Base-by-base conservation (phyloP, 2,888 invertebrate genomes). In the Augochlorella aurata region DNA sequence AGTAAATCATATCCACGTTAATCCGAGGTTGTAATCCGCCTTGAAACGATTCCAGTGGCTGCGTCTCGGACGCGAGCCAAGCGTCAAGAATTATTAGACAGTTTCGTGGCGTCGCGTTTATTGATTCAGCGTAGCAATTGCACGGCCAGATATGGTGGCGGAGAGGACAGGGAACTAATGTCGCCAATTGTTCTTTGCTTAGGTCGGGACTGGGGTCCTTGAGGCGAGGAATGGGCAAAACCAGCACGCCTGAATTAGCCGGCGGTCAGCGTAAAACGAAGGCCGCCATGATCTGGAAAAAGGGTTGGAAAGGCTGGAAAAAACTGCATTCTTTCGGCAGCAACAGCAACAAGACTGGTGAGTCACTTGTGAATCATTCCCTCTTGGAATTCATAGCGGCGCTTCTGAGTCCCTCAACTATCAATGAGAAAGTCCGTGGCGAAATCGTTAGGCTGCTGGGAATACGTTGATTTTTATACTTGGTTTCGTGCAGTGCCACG, bases 261-360 rank as follows among this genome's bases (percentile, higher is more conserved):
- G 82, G 86, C 71, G 81, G 85, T 70, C 90, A 90, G 54, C 89
- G 93, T 58, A 93, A 92, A 79, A 92, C 91, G 74, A 93, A 93
- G 81, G 93, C 93, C 12, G 91, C 91, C 47, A 93, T 92, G 92
- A 92, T 93, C 76, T 92, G 90, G 93, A 93, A 92, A 80, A 93
- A 93, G 83, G 92, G 93, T 44, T 93, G 96, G 93, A 97, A 97
- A 91, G 95, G 96, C 1, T 97, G 97, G 97, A 96, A 96, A 91
- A 97, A 97, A 93, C 94, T 97, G 87, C 96, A 97, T 21, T 96
- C 96, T 47, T 96, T 97, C 90, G 96, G 96, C 74, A 96, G 95
- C 89, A 95, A 96, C 91, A 95, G 95, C 91, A 96, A 96, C 92
- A 96, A 97, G 93, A 95, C 95, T 65, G 96, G 96, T 96, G 94